A percentile compares a stretch with the other conserved stretches of the same genome.
Conservation (phyloP, 2,113 vertebrate species). For the Prinia subflava region DNA sequence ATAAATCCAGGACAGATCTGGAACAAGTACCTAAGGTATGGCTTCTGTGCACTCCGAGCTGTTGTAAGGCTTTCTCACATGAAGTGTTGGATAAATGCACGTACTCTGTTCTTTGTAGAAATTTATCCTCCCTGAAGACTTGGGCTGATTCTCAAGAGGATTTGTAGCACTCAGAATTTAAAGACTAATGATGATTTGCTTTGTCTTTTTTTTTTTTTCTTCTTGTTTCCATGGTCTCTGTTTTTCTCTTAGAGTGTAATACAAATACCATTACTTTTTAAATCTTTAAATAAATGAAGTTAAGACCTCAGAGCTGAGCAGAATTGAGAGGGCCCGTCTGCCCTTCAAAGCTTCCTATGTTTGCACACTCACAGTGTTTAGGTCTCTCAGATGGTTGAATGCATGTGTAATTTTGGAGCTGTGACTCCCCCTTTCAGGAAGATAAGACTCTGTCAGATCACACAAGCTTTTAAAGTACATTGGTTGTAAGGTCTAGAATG, state of each 20-base stretch:
- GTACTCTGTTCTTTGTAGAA: neutral
- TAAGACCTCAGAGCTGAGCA: neutral
- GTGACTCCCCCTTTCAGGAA: neutral
- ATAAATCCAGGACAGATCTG: constrained; percentile 94
- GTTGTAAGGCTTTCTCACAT: neutral
- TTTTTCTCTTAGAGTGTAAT: neutral
- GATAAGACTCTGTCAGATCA: neutral
- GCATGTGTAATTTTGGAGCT: neutral
- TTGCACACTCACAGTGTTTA: neutral
- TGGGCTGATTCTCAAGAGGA: neutral
- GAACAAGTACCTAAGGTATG: constrained; percentile 98
- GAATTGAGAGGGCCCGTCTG: neutral
- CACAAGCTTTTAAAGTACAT: neutral
- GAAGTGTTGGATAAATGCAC: neutral
- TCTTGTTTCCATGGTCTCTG: neutral
- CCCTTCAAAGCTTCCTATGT: accelerated
- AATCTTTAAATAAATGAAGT: neutral
- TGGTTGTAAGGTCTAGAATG: neutral
- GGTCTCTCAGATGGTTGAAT: neutral
- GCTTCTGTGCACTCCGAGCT: neutral
- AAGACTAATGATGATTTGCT: neutral
- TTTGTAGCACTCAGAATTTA: neutral
- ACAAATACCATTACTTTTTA: neutral
- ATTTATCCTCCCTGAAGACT: neutral
- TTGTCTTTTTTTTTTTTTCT: neutral